Evolutionary conservation across 2,888 invertebrate genomes (phyloP).

Genomic region (Ichneumoninae sp.): DNA sequence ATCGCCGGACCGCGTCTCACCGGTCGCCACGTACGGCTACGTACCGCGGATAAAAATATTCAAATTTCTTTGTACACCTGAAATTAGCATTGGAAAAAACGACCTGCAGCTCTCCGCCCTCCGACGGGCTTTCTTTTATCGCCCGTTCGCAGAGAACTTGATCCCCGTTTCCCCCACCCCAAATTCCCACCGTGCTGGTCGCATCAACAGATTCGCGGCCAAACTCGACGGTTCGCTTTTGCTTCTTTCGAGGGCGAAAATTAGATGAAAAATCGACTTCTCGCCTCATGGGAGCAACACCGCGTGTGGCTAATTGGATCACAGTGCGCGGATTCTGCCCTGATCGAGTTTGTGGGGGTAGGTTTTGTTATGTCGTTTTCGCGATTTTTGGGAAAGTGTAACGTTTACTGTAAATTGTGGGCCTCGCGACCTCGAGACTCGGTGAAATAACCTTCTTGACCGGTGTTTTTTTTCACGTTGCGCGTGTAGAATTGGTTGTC

Average conservation of each 20-base stretch:
- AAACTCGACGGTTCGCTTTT: background rate
- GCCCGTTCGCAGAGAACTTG: background rate
- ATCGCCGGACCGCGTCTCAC: background rate
- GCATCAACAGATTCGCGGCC: background rate
- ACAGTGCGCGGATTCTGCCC: no score
- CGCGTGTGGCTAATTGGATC: background rate
- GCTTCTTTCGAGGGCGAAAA: background rate
- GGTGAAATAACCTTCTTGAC: no score
- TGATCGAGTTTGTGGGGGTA: background rate
- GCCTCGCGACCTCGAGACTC: no score
- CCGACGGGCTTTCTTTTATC: background rate
- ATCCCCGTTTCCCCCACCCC: background rate
- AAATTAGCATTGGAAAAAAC: constrained; percentile 63
- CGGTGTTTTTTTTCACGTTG: no score
- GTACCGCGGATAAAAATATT: constrained; percentile 62
- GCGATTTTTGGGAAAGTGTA: no score
- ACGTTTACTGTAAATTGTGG: no score
- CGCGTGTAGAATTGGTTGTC: no score
- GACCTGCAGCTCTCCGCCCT: constrained; percentile 1
- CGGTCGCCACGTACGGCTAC: background rate
- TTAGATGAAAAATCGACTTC: background rate
- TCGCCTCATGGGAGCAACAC: background rate
- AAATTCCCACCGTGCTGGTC: background rate
- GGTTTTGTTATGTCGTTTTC: no score
- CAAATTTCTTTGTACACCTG: constrained; percentile 64